phyloP scores from a whole-genome alignment of 2,113 vertebrate genomes.

The Ammodytes marinus region DNA sequence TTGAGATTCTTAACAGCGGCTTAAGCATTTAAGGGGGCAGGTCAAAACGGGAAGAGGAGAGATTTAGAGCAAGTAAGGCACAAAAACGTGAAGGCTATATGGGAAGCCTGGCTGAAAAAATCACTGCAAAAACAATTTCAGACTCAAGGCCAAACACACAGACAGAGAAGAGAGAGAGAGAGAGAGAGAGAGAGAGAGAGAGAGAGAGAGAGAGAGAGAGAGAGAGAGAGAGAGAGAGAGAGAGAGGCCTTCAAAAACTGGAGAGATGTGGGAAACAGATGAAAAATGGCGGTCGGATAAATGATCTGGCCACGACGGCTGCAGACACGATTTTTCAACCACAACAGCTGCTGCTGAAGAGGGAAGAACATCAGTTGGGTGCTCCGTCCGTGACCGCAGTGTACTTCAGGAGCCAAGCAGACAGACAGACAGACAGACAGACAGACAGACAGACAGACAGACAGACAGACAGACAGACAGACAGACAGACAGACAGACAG shows the following conservation, averaged over 20 bases:
- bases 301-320: conserved; percentile 59
- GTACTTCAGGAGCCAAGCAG: conserved; percentile 48
- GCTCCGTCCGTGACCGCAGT: conserved; percentile 52
- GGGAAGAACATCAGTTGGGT: conserved; percentile 65
- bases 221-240: background rate
- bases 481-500: too few relatives aligned
- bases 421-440: too few relatives aligned
- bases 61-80: conserved; percentile 5
- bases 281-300: conserved; percentile 72
- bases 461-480: too few relatives aligned
- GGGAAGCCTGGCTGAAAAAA: conserved; percentile 31
- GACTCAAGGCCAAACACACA: conserved; percentile 55
- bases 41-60: conserved; percentile 29
- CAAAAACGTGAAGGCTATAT: conserved; percentile 29
- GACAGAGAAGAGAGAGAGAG: too few relatives aligned
- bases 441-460: too few relatives aligned
- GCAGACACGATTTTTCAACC: conserved; percentile 75
- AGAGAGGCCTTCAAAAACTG: conserved; percentile 49
- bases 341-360: conserved; percentile 77
- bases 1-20: conserved; percentile 54
- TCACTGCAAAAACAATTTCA: conserved; percentile 62
- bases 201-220: too few relatives aligned
- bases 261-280: conserved; percentile 70
- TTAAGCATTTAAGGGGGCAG: conserved; percentile 32
- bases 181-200: too few relatives aligned